Conservation (phyloP, 2,797 vertebrate genomes). For the Pangasius macronema region DNA sequence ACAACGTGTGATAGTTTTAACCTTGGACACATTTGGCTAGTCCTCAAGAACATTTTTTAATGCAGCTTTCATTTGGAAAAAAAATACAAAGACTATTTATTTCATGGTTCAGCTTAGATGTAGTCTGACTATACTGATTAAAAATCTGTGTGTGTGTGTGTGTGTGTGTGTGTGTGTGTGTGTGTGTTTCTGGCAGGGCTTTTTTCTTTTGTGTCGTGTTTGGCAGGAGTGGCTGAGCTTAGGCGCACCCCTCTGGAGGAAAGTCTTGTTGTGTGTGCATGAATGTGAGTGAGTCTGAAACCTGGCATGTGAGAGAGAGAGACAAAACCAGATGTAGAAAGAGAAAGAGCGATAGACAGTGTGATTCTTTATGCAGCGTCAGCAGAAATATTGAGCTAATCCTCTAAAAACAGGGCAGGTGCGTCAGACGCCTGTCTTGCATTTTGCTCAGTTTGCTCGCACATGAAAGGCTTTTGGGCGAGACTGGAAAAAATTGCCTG, state of each 20-base stretch:
- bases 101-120: background rate
- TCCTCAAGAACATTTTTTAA: background rate
- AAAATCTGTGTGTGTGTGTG: background rate
- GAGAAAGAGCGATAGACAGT: background rate
- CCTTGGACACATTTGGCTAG: background rate
- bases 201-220: slow-evolving; percentile 56
- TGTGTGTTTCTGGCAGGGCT: slow-evolving; percentile 37
- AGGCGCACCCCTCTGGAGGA: slow-evolving; percentile 45
- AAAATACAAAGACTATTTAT: background rate
- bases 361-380: slow-evolving; percentile 16
- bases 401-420: background rate
- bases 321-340: background rate
- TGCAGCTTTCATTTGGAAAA: background rate
- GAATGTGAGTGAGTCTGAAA: background rate
- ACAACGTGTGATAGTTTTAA: slow-evolving; percentile 7
- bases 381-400: slow-evolving; percentile 8
- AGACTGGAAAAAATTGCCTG: slow-evolving; percentile 22
- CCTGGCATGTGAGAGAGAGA: background rate
- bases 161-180: background rate
- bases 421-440: background rate
- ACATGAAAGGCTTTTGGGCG: background rate
- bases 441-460: background rate
- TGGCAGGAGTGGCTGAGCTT: slow-evolving; percentile 59
- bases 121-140: background rate
- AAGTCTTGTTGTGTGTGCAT: background rate